Evolutionary conservation across 2,113 vertebrate species (phyloP).

Genomic region (Brienomyrus brachyistius): DNA sequence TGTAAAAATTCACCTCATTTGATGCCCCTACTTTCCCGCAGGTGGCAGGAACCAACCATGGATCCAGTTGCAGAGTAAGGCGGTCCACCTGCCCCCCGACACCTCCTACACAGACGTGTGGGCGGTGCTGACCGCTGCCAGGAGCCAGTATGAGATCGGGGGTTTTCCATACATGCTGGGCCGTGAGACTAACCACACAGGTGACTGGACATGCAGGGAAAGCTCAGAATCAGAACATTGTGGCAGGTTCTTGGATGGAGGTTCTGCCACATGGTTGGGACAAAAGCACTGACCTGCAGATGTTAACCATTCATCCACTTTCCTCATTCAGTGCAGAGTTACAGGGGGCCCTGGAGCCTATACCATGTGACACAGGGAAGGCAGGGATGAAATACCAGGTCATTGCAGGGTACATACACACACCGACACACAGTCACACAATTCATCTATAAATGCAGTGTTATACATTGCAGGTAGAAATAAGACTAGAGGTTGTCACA

Average conservation of each 20-base stretch:
- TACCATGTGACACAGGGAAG: neutral
- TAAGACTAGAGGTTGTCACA: neutral
- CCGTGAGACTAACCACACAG: slow-evolving; percentile 59
- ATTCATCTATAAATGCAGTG: neutral
- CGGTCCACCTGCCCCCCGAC: slow-evolving; percentile 62
- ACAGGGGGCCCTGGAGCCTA: neutral
- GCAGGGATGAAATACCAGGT: neutral
- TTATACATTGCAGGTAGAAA: neutral
- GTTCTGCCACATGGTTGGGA: neutral
- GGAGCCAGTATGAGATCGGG: slow-evolving; percentile 59
- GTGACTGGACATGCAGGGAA: slow-evolving; percentile 38
- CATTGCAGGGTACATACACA: neutral
- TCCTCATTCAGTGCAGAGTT: neutral
- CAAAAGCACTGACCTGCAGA: neutral
- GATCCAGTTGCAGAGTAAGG: slow-evolving; percentile 70
- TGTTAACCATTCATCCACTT: neutral
- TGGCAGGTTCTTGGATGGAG: neutral
- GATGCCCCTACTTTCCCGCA: slow-evolving; percentile 30
- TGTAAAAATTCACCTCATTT: neutral
- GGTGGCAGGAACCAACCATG: slow-evolving; percentile 71
- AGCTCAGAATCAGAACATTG: neutral
- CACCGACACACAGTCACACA: neutral
- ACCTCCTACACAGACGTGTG: slow-evolving; percentile 68
- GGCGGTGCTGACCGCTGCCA: slow-evolving; percentile 69
- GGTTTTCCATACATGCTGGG: slow-evolving; percentile 74